phyloP scores from a whole-genome alignment of 2,113 vertebrate genomes.

The Electrona antarctica region DNA sequence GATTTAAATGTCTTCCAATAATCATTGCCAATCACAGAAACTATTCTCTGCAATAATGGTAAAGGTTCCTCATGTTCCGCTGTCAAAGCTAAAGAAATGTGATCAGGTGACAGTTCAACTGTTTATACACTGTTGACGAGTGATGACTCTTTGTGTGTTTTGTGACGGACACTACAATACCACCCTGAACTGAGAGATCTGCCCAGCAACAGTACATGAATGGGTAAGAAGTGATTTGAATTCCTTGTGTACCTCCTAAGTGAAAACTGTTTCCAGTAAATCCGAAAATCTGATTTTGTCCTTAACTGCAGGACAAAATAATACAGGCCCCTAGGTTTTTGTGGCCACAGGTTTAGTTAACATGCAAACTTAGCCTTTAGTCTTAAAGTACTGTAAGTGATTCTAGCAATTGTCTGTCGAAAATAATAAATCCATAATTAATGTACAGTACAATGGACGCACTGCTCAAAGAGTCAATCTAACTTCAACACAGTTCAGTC shows the following conservation, averaged over 20 bases:
- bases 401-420: no score
- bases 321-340: slow-evolving; percentile 4
- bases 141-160: background rate
- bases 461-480: no score
- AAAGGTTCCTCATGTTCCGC: slow-evolving; percentile 4
- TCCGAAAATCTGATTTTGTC: background rate
- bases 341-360: no score
- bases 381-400: no score
- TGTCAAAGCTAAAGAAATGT: slow-evolving; percentile 28
- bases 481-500: no score
- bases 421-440: no score
- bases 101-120: slow-evolving; percentile 41
- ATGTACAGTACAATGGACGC: no score
- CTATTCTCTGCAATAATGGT: background rate
- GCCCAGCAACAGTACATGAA: slow-evolving; percentile 65
- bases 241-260: slow-evolving; percentile 38
- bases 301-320: background rate
- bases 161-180: slow-evolving; percentile 42
- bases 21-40: slow-evolving; percentile 4
- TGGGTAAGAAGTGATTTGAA: slow-evolving; percentile 42
- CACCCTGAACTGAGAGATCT: slow-evolving; percentile 58
- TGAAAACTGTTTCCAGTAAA: slow-evolving; percentile 5
- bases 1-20: slow-evolving; percentile 22
- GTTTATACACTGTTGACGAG: slow-evolving; percentile 37
- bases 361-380: no score